phyloP scores from a whole-genome alignment of 2,888 invertebrate species.

The Fissipunctia ypsillon region DNA sequence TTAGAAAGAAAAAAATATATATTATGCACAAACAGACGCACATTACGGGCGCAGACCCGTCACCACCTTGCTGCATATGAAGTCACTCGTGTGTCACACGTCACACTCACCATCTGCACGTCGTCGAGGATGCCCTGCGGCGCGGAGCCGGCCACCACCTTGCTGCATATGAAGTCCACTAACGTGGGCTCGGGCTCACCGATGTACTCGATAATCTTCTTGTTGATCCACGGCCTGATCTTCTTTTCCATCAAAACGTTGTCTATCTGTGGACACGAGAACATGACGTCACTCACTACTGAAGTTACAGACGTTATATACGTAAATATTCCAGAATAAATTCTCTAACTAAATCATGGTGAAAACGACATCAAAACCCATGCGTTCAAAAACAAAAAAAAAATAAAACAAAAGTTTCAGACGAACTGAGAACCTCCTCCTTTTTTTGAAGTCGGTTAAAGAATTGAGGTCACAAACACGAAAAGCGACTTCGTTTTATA shows the following conservation, averaged over 20 bases:
- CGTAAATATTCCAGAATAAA: not conserved
- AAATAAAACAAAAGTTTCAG: too few species aligned
- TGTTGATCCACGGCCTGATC: conserved; percentile 99
- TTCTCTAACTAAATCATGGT: too few species aligned
- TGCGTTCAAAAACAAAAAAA: too few species aligned
- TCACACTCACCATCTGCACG: conserved; percentile 96
- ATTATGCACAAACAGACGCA: too few species aligned
- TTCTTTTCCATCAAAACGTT: conserved; percentile 97
- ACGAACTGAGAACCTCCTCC: too few species aligned
- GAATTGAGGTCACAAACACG: too few species aligned
- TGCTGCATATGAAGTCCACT: conserved; percentile 99
- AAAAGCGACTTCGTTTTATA: too few species aligned
- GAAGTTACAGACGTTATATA: not conserved
- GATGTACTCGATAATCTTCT: conserved; percentile 99
- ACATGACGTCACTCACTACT: conserved; percentile 9
- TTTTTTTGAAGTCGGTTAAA: too few species aligned
- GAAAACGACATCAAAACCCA: not conserved
- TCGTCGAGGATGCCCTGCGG: conserved; percentile 99
- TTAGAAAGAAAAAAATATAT: not conserved
- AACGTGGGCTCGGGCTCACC: conserved; percentile 99
- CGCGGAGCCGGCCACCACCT: conserved; percentile 97
- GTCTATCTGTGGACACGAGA: conserved; percentile 90
- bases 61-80: too few species aligned
- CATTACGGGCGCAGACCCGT: too few species aligned
- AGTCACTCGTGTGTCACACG: not conserved